Evolutionary conservation across 2,113 vertebrate species (phyloP).

Genomic region (Nycticebus coucang): DNA sequence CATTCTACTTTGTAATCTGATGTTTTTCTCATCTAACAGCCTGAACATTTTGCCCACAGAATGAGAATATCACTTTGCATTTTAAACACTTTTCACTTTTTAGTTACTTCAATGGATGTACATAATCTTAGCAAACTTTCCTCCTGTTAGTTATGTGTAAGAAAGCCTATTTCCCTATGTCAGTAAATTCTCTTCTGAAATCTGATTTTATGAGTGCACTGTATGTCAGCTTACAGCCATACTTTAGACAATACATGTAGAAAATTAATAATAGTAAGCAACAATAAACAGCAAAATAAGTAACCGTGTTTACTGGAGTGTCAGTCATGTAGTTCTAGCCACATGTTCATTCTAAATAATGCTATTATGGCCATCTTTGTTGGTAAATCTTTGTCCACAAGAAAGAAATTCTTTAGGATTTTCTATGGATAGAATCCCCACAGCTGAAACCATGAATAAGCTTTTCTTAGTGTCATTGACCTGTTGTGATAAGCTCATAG

Average conservation of each 20-base stretch:
- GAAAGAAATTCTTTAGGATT: not conserved
- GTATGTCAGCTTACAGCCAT: not conserved
- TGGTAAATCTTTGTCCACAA: not conserved
- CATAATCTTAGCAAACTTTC: not conserved
- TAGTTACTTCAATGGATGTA: not conserved
- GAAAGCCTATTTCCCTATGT: not conserved
- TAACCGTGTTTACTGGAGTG: not conserved
- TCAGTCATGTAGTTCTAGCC: not conserved
- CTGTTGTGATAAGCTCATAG: not conserved
- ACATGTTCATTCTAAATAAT: not conserved
- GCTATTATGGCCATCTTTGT: not conserved
- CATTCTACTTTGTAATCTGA: not conserved
- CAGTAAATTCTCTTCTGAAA: not conserved
- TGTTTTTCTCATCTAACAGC: not conserved
- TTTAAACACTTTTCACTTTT: not conserved
- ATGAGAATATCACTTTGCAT: not conserved
- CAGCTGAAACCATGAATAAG: not conserved
- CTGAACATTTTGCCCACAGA: not conserved
- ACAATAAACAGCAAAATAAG: not conserved
- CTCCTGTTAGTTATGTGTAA: not conserved
- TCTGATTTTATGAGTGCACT: not conserved
- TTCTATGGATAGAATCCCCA: not conserved
- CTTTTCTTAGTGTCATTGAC: not conserved
- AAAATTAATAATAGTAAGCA: not conserved
- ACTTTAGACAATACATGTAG: not conserved